Conservation (phyloP, 2,113 vertebrate genomes). For the Perca fluviatilis region DNA sequence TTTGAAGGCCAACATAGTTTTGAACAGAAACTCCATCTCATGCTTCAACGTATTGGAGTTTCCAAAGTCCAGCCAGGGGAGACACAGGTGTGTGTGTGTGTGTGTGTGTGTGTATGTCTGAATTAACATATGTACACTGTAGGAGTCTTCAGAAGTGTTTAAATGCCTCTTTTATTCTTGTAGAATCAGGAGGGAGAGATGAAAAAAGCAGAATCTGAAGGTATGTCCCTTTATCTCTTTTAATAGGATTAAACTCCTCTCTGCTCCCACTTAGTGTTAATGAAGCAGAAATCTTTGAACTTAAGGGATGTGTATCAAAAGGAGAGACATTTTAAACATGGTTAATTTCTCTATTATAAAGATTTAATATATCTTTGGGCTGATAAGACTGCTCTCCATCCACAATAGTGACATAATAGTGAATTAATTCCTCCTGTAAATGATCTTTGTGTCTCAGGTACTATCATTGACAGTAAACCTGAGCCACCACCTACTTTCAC, state of each 20-base stretch:
- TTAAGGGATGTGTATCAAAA: conserved; percentile 35
- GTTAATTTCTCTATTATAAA: conserved; percentile 23
- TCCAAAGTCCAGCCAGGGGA: conserved; percentile 86
- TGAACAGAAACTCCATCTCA: conserved; percentile 92
- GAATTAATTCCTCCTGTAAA: conserved; percentile 33
- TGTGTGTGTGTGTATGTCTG: conserved; percentile 68
- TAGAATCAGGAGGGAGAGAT: conserved; percentile 92
- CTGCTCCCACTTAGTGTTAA: conserved; percentile 25
- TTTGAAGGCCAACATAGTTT: conserved; percentile 90
- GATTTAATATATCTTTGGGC: conserved; percentile 17
- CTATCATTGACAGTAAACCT: conserved; percentile 91
- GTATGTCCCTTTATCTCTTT: conserved; percentile 74
- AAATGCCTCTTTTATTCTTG: conserved; percentile 47
- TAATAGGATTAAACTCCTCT: conserved; percentile 16
- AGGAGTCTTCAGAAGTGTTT: neutral
- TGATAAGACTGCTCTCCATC: conserved; percentile 22
- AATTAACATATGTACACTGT: neutral
- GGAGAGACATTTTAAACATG: conserved; percentile 25
- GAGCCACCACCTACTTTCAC: conserved; percentile 86
- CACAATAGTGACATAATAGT: neutral
- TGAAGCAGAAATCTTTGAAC: conserved; percentile 32
- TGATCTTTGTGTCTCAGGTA: conserved; percentile 83
- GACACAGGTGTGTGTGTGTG: conserved; percentile 86
- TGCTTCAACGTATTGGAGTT: conserved; percentile 93
- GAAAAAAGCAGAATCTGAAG: conserved; percentile 94